Evolutionary conservation across 30 jellyfish, hydroid and myxozoan genomes (phyloP).

Genomic region (Turritopsis dohrnii): DNA sequence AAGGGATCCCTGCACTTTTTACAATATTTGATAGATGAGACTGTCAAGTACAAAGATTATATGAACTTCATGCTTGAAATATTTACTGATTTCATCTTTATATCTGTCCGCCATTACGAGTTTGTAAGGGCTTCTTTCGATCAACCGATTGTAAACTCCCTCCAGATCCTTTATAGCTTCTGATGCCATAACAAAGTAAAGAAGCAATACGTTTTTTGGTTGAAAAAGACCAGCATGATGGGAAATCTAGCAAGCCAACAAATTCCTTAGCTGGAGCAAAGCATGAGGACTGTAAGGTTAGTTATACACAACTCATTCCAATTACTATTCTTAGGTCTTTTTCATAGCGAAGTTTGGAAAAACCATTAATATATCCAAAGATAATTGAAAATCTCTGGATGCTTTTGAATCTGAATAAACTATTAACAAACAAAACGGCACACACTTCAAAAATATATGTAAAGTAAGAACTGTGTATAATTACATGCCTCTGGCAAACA

Average conservation of each 20-base stretch:
- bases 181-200: no score
- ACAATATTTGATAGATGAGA: no score
- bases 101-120: no score
- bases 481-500: background rate
- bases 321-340: background rate
- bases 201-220: no score
- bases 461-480: background rate
- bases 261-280: background rate
- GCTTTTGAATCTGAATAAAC: background rate
- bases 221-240: background rate
- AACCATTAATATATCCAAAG: background rate
- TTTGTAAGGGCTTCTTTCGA: no score
- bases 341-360: background rate
- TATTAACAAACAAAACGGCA: background rate
- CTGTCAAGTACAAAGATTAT: no score
- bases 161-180: no score
- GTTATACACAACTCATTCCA: background rate
- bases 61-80: no score
- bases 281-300: no score
- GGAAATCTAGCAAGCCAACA: background rate
- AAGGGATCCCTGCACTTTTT: no score
- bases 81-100: no score
- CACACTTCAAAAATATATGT: background rate
- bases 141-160: no score
- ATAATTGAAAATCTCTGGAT: background rate